Evolutionary conservation across 1,140 invertebrate genomes (phyloP).

Genomic region (Littorina saxatilis): DNA sequence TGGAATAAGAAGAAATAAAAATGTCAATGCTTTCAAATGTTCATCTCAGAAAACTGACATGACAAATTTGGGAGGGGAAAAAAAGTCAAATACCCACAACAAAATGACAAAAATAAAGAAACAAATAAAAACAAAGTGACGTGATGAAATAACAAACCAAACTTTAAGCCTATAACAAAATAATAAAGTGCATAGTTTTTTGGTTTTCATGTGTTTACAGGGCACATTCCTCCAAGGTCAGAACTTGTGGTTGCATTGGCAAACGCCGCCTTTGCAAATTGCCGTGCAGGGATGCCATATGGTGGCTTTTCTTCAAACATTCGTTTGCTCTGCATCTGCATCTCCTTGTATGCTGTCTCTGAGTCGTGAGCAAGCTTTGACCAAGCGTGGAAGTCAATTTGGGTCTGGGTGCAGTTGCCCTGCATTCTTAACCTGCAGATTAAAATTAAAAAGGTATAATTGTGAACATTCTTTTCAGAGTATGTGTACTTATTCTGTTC

Average conservation of each 20-base stretch:
- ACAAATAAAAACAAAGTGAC: background rate
- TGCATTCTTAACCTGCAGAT: slow-evolving; percentile 58
- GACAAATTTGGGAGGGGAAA: too few relatives aligned
- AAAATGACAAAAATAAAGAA: background rate
- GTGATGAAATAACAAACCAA: background rate
- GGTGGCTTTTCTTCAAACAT: slow-evolving; percentile 63
- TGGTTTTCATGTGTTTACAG: slow-evolving; percentile 11
- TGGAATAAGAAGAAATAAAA: too few relatives aligned
- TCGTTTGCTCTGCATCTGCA: slow-evolving; percentile 64
- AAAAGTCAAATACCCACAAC: too few relatives aligned
- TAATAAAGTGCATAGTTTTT: too few relatives aligned
- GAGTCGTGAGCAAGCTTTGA: slow-evolving; percentile 48
- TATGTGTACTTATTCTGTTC: too few relatives aligned
- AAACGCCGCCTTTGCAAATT: slow-evolving; percentile 25
- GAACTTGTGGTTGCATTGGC: background rate
- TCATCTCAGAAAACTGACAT: too few relatives aligned
- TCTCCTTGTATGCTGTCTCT: slow-evolving; percentile 54
- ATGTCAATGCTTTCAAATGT: too few relatives aligned
- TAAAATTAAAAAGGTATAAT: too few relatives aligned
- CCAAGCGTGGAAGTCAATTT: slow-evolving; percentile 64
- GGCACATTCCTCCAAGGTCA: background rate
- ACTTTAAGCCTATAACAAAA: too few relatives aligned
- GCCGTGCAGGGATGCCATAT: slow-evolving; percentile 47
- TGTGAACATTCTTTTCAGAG: too few relatives aligned
- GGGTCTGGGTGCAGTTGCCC: slow-evolving; percentile 55